Evolutionary conservation across 2,113 vertebrate genomes (phyloP).

Genomic region (Morone saxatilis): DNA sequence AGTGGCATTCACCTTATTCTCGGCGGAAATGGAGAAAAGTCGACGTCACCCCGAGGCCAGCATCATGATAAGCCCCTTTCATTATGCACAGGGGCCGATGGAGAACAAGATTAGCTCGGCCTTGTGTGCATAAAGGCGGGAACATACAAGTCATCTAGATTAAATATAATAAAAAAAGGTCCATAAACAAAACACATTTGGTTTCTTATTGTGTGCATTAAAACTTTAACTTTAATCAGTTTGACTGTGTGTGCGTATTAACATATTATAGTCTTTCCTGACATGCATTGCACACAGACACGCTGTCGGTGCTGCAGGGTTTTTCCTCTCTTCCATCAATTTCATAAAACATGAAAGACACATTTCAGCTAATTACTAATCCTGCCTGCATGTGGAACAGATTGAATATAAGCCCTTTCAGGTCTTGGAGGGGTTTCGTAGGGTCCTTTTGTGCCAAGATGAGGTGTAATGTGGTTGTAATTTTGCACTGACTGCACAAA

Average conservation of each 20-base stretch:
- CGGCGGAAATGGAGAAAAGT: conserved; percentile 74
- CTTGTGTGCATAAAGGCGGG: conserved; percentile 70
- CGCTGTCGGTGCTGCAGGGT: conserved; percentile 26
- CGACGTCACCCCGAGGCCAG: conserved; percentile 79
- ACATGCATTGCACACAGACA: not conserved
- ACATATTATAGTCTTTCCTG: not conserved
- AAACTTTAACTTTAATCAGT: conserved; percentile 66
- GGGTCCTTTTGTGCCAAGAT: not conserved
- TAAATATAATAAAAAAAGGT: conserved; percentile 60
- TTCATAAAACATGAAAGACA: conserved; percentile 9
- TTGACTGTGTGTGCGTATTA: conserved; percentile 16
- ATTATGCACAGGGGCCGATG: conserved; percentile 82
- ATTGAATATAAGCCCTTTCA: not conserved
- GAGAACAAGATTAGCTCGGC: conserved; percentile 74
- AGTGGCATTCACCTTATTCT: conserved; percentile 77
- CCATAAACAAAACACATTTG: conserved; percentile 66
- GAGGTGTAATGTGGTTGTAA: not conserved
- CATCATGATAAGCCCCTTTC: conserved; percentile 81
- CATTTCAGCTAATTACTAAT: conserved; percentile 25
- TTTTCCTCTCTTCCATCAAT: not conserved
- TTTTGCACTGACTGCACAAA: not conserved
- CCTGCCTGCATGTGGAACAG: not conserved
- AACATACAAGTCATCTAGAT: conserved; percentile 79
- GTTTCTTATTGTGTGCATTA: conserved; percentile 64
- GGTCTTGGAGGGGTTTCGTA: not conserved